Evolutionary conservation across 2,797 vertebrate genomes (phyloP).

Genomic region (Sebastolobus altivelis): DNA sequence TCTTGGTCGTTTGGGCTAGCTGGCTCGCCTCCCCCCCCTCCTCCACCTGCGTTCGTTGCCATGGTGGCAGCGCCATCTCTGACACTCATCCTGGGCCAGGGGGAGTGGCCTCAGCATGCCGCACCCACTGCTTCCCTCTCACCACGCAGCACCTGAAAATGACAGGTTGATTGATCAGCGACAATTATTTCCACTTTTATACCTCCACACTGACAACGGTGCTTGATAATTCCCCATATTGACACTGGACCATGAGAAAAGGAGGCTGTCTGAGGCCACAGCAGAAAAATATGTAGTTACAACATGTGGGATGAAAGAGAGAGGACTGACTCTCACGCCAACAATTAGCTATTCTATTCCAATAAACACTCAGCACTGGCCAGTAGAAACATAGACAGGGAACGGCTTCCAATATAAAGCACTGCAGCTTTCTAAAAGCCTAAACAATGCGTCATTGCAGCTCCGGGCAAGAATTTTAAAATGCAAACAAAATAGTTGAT

Average conservation of each 20-base stretch:
- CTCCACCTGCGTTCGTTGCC: slow-evolving; percentile 78
- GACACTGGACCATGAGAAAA: background rate
- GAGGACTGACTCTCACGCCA: background rate
- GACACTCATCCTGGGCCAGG: slow-evolving; percentile 95
- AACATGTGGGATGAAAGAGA: slow-evolving; percentile 2
- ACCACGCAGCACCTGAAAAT: slow-evolving; percentile 86
- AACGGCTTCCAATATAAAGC: slow-evolving; percentile 11
- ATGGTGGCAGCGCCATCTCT: slow-evolving; percentile 87
- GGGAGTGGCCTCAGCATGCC: slow-evolving; percentile 90
- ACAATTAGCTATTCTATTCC: background rate
- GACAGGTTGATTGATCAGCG: slow-evolving; percentile 23
- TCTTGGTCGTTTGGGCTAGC: slow-evolving; percentile 86
- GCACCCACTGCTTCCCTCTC: slow-evolving; percentile 81
- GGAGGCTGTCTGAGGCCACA: background rate
- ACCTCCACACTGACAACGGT: background rate
- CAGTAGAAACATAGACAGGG: slow-evolving; percentile 12
- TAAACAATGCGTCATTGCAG: slow-evolving; percentile 17
- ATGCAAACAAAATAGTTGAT: slow-evolving; percentile 38
- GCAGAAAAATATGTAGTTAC: background rate
- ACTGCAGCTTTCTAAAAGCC: slow-evolving; percentile 23
- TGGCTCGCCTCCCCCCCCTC: slow-evolving; percentile 77
- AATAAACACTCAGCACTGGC: slow-evolving; percentile 11
- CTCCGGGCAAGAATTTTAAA: slow-evolving; percentile 30
- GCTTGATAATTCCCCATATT: background rate
- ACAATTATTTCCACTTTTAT: background rate